phyloP scores from a whole-genome alignment of 2,888 invertebrate genomes.

The Melitaea athalia region DNA sequence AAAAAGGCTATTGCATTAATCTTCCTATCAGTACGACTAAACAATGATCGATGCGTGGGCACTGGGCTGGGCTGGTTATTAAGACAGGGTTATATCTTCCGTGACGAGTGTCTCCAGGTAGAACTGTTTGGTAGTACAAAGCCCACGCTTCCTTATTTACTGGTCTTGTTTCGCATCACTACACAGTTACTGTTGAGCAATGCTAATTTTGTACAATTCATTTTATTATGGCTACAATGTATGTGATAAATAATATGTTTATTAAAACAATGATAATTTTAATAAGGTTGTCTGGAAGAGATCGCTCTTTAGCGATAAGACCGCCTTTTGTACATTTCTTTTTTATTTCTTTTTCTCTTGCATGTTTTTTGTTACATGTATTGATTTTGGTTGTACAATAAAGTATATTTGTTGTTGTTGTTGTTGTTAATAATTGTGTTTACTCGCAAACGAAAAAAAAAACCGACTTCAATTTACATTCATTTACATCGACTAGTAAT shows the following conservation, averaged over 20 bases:
- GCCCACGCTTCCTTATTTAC: slow-evolving; percentile 73
- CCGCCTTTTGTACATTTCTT: too few relatives aligned
- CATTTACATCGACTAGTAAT: too few relatives aligned
- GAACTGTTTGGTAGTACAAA: slow-evolving; percentile 44
- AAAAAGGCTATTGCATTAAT: slow-evolving; percentile 28
- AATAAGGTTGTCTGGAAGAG: too few relatives aligned
- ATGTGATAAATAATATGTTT: neutral
- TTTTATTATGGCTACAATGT: neutral
- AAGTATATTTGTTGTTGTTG: too few relatives aligned
- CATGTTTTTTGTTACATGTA: too few relatives aligned
- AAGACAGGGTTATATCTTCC: slow-evolving; percentile 52
- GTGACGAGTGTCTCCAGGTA: slow-evolving; percentile 47
- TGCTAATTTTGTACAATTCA: slow-evolving; percentile 17
- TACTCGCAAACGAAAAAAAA: too few relatives aligned
- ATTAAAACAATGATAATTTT: neutral
- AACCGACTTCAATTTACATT: too few relatives aligned
- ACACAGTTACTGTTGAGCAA: slow-evolving; percentile 36
- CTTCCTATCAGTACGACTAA: slow-evolving; percentile 37
- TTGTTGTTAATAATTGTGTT: neutral
- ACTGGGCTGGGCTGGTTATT: slow-evolving; percentile 41
- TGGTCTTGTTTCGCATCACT: slow-evolving; percentile 47
- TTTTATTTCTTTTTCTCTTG: too few relatives aligned
- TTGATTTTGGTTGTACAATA: too few relatives aligned
- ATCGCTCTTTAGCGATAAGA: too few relatives aligned
- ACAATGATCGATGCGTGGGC: slow-evolving; percentile 73